phyloP scores from a whole-genome alignment of 2,888 invertebrate species.

The Eurois occulta region DNA sequence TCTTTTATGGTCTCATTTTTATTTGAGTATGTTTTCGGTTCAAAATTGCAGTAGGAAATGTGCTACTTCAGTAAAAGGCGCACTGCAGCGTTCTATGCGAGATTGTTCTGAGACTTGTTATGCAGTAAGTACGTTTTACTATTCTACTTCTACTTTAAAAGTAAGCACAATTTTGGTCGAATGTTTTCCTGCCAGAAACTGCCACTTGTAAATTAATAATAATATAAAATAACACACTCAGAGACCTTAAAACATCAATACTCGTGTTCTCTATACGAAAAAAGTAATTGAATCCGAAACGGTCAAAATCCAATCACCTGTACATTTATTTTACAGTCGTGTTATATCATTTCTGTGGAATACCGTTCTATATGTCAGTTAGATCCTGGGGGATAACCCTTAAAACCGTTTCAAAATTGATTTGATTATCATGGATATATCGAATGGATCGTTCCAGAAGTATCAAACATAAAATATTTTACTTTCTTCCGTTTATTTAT shows the following conservation, averaged over 20 bases:
- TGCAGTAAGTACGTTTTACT: slow-evolving; percentile 5
- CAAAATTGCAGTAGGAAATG: slow-evolving; percentile 28
- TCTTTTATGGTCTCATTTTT: slow-evolving; percentile 36
- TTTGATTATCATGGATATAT: background rate
- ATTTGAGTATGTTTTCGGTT: slow-evolving; percentile 5
- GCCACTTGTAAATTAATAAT: background rate
- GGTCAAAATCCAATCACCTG: slow-evolving; percentile 47
- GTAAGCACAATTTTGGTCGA: background rate
- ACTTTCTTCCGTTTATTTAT: too few species aligned
- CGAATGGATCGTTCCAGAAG: background rate
- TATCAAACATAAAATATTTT: background rate
- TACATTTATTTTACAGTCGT: slow-evolving; percentile 42
- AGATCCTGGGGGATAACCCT: slow-evolving; percentile 13
- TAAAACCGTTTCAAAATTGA: slow-evolving; percentile 7
- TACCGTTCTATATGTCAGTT: background rate
- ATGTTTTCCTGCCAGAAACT: background rate
- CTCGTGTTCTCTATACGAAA: background rate
- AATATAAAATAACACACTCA: background rate
- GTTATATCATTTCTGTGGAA: slow-evolving; percentile 19
- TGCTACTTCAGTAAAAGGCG: slow-evolving; percentile 4
- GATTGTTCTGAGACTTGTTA: background rate
- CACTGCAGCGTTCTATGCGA: slow-evolving; percentile 21
- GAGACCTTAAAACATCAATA: background rate
- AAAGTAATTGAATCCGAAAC: slow-evolving; percentile 35
- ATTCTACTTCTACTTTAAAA: background rate